Evolutionary conservation across 2,888 invertebrate species (phyloP).

Genomic region (Geotrupes spiniger): DNA sequence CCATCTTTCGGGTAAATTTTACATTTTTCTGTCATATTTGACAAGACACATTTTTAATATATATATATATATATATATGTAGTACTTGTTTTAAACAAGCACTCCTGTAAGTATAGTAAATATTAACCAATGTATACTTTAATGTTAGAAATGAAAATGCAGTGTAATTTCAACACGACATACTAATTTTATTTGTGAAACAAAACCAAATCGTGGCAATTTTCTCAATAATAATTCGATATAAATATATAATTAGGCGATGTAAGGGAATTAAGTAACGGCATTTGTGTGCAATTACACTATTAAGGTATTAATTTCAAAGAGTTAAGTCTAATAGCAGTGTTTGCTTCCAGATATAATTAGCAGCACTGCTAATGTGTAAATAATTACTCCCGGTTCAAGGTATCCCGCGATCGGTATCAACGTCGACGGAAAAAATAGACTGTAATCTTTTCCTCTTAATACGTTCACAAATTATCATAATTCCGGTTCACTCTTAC

Average conservation of each 20-base stretch:
- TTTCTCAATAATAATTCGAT: constrained; percentile 16
- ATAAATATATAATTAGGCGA: constrained; percentile 16
- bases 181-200: constrained; percentile 1
- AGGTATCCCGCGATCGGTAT: constrained; percentile 47
- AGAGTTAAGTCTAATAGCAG: constrained; percentile 47
- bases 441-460: constrained; percentile 38
- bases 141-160: too few species aligned
- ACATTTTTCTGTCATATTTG: too few species aligned
- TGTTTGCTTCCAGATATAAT: constrained; percentile 46
- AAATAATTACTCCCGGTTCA: constrained; percentile 49
- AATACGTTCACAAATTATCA: constrained; percentile 41
- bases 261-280: constrained; percentile 15
- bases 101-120: too few species aligned
- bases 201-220: background rate
- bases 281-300: constrained; percentile 39
- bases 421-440: constrained; percentile 25
- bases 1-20: too few species aligned
- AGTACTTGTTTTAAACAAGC: too few species aligned
- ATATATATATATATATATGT: too few species aligned
- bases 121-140: too few species aligned
- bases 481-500: constrained; percentile 34
- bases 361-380: constrained; percentile 50
- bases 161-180: too few species aligned
- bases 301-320: constrained; percentile 50
- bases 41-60: too few species aligned